Evolutionary conservation across 2,113 vertebrate genomes (phyloP).

Genomic region (Oceanodroma tethys): DNA sequence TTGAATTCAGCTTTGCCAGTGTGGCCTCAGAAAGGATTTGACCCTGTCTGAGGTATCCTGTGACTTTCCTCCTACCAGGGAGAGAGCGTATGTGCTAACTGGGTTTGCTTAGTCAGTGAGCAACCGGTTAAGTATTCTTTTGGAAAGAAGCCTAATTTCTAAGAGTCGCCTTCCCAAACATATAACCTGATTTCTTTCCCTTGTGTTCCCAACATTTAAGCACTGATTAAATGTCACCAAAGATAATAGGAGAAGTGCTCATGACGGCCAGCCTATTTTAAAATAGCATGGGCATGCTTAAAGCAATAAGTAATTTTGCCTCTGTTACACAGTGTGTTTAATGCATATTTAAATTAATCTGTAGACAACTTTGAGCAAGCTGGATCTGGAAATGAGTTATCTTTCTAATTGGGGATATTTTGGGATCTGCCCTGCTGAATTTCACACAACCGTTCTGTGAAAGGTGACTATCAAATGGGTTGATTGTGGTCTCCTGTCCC

Average conservation of each 20-base stretch:
- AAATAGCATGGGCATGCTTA: conserved; percentile 66
- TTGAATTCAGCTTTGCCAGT: background rate
- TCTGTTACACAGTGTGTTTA: conserved; percentile 44
- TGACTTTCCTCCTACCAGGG: background rate
- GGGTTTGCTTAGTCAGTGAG: background rate
- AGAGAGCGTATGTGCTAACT: background rate
- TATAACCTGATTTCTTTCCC: conserved; percentile 56
- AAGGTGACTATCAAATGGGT: background rate
- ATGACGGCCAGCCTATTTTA: conserved; percentile 61
- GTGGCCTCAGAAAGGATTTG: background rate
- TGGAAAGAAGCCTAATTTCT: conserved; percentile 56
- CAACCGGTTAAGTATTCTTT: conserved; percentile 31
- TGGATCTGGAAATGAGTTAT: conserved; percentile 33
- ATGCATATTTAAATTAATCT: conserved; percentile 56
- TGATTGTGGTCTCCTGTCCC: background rate
- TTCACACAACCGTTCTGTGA: background rate
- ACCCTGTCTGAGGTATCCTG: background rate
- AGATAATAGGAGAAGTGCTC: conserved; percentile 65
- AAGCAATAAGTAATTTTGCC: conserved; percentile 62
- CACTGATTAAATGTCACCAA: conserved; percentile 66
- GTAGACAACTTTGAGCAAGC: conserved; percentile 48
- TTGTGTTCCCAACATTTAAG: conserved; percentile 51
- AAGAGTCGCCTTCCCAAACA: conserved; percentile 43
- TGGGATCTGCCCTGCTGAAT: background rate
- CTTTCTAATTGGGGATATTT: conserved; percentile 28